A percentile compares a stretch with the other conserved stretches of the same genome.
These are phyloP conservation scores for Malthinus seriepunctatus DNA, from an alignment of 2,888 invertebrate species.

Conservation along the genomic window DNA sequence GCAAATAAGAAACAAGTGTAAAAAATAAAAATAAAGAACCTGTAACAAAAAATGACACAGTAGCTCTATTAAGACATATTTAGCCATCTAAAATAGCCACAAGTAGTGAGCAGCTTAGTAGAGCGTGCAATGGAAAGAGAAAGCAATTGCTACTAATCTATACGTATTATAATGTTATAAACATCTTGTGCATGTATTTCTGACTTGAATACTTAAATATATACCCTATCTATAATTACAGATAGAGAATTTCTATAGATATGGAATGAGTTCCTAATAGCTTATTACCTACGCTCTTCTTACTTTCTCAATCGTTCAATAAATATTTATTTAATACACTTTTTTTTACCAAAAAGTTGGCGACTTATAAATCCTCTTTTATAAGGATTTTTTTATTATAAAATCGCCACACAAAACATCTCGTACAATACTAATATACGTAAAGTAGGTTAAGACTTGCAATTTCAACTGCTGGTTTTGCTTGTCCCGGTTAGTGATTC, in stretches of 20 bases:
- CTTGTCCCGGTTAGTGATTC: constrained; percentile 35
- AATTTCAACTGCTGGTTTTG: constrained; percentile 38
- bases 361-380: too few species aligned
- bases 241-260: too few species aligned
- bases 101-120: constrained; percentile 41
- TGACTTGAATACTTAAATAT: constrained; percentile 1
- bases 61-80: constrained; percentile 43
- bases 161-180: constrained; percentile 29
- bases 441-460: constrained; percentile 38
- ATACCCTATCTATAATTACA: too few species aligned
- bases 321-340: too few species aligned
- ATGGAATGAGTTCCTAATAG: too few species aligned
- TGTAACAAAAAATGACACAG: constrained; percentile 35
- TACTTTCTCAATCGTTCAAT: too few species aligned
- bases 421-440: background rate
- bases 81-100: constrained; percentile 39
- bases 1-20: background rate
- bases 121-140: constrained; percentile 46
- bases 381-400: too few species aligned
- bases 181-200: constrained; percentile 32
- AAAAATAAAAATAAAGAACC: constrained; percentile 4
- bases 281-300: too few species aligned
- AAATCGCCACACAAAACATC: too few species aligned
- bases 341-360: too few species aligned
- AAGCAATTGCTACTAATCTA: constrained; percentile 40